phyloP scores from a whole-genome alignment of 2,888 invertebrate genomes.

The Nasonovia ribisnigri region DNA sequence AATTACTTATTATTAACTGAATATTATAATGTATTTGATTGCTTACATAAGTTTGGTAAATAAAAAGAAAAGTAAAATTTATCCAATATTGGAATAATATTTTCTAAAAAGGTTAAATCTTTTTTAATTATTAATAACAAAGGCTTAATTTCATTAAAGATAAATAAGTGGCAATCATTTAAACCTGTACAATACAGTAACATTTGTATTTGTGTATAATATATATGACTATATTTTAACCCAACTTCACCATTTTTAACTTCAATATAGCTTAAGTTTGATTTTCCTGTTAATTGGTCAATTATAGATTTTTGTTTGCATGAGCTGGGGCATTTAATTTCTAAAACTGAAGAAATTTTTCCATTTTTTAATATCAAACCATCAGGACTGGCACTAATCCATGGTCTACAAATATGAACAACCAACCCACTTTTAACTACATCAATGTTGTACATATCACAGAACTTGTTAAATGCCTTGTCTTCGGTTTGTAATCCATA shows the following conservation, averaged over 20 bases:
- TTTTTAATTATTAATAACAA: not conserved
- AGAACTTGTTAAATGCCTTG: not conserved
- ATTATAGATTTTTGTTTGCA: too few species aligned
- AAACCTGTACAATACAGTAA: not conserved
- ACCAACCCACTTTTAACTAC: not conserved
- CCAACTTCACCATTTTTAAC: too few species aligned
- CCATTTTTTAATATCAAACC: too few species aligned
- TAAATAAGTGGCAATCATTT: not conserved
- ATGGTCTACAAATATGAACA: not conserved
- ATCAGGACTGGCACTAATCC: not conserved
- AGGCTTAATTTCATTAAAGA: not conserved
- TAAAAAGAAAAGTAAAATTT: too few species aligned
- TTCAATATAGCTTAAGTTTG: too few species aligned
- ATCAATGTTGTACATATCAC: not conserved
- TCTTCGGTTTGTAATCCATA: not conserved
- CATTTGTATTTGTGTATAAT: slow-evolving; percentile 30
- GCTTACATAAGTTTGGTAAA: too few species aligned
- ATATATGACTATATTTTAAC: not conserved
- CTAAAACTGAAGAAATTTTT: not conserved
- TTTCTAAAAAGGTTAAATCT: not conserved
- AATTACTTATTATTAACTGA: not conserved
- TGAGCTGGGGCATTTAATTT: too few species aligned
- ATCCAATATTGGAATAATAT: not conserved
- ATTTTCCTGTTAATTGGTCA: too few species aligned
- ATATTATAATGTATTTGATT: too few species aligned